phyloP scores from a whole-genome alignment of 2,113 vertebrate species.

The Tenrec ecaudatus region DNA sequence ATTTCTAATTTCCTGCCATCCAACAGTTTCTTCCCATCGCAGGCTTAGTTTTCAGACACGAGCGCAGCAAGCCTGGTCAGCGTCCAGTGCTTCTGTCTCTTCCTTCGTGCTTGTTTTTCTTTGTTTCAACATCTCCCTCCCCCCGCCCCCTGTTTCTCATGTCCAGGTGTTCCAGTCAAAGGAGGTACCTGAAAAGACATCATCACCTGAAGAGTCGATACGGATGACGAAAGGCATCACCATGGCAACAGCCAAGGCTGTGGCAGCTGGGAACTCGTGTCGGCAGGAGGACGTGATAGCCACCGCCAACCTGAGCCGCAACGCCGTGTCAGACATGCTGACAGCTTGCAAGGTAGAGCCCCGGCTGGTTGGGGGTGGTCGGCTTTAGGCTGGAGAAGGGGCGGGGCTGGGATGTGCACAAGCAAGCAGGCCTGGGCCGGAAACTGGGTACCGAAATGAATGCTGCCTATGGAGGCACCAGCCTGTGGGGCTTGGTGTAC shows the following conservation, averaged over 20 bases:
- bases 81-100: not conserved
- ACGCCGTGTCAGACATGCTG: conserved; percentile 97
- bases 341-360: conserved; percentile 91
- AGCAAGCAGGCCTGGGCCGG: not conserved
- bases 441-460: fast-evolving
- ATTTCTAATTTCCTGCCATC: conserved; percentile 76
- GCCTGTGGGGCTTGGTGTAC: not conserved
- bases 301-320: conserved; percentile 98
- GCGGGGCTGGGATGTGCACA: not conserved
- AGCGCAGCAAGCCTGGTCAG: not conserved
- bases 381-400: not conserved
- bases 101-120: not conserved
- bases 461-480: not conserved
- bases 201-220: conserved; percentile 97
- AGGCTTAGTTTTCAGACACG: not conserved
- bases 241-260: conserved; percentile 97
- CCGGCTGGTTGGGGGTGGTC: fast-evolving
- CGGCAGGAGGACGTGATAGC: conserved; percentile 98
- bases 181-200: conserved; percentile 93
- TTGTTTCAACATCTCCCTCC: not conserved
- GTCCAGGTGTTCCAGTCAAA: conserved; percentile 96
- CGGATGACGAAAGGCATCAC: conserved; percentile 99
- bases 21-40: conserved; percentile 15
- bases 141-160: conserved; percentile 56
- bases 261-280: conserved; percentile 98